A percentile compares a stretch with the other conserved stretches of the same genome.
phyloP scores from a whole-genome alignment of 2,113 vertebrate genomes.

The Centropus bengalensis region DNA sequence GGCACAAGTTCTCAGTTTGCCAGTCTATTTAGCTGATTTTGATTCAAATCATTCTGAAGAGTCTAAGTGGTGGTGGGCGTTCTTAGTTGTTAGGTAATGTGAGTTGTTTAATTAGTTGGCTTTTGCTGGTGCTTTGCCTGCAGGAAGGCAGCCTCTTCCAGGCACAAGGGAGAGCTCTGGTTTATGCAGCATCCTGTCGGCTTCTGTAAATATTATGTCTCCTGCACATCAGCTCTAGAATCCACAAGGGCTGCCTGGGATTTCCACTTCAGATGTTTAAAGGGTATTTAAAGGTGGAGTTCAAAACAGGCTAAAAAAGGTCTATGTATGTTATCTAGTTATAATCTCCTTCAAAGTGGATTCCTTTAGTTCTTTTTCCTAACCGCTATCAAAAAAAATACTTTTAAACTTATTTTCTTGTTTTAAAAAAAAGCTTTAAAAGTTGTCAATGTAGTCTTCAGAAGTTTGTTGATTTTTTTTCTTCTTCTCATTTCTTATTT shows the following conservation, averaged over 20 bases:
- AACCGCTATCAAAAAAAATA: not conserved
- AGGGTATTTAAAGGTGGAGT: not conserved
- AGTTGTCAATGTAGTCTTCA: not conserved
- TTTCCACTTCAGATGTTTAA: not conserved
- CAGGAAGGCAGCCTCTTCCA: not conserved
- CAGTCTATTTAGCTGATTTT: not conserved
- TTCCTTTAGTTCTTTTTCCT: not conserved
- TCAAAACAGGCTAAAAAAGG: not conserved
- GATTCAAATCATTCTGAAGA: not conserved
- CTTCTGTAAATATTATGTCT: not conserved
- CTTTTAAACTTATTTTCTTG: not conserved
- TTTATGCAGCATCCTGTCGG: not conserved
- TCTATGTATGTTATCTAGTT: not conserved
- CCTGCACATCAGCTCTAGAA: not conserved
- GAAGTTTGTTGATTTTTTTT: constrained; percentile 19
- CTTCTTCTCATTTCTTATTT: constrained; percentile 4
- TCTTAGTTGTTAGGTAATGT: not conserved
- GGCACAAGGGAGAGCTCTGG: not conserved
- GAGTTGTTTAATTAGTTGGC: not conserved
- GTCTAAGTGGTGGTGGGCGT: not conserved
- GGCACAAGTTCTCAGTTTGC: not conserved
- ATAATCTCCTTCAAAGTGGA: not conserved
- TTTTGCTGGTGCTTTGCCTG: not conserved
- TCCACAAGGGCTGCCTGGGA: not conserved
- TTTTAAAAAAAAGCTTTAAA: not conserved